Percentiles rank a stretch among this genome's conserved stretches.
phyloP scores from a whole-genome alignment of 2,797 vertebrate genomes.

The Hypotaenidia philippensis region DNA sequence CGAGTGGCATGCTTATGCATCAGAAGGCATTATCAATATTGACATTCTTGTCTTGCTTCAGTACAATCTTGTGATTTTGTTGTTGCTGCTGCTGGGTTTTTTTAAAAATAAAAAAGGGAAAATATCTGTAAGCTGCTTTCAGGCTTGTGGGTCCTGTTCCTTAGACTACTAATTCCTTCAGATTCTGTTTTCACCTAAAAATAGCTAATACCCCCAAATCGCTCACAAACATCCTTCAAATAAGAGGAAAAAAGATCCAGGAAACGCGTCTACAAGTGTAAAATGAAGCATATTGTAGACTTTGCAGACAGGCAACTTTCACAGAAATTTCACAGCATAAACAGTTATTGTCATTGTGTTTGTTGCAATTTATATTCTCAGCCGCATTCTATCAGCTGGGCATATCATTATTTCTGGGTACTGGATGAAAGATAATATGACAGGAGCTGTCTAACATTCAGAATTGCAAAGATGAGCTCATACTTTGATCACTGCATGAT shows the following conservation, averaged over 20 bases:
- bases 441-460: not conserved
- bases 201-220: not conserved
- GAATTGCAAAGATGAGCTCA: not conserved
- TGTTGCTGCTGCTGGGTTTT: not conserved
- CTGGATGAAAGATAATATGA: not conserved
- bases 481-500: conserved; percentile 18
- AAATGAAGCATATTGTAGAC: not conserved
- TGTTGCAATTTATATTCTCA: not conserved
- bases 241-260: not conserved
- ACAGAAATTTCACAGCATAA: not conserved
- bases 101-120: not conserved
- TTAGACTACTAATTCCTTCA: not conserved
- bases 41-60: not conserved
- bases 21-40: not conserved
- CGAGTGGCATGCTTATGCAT: not conserved
- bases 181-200: not conserved
- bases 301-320: not conserved
- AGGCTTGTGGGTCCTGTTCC: not conserved
- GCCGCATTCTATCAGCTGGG: not conserved
- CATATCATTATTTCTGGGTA: not conserved
- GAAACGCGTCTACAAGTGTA: not conserved
- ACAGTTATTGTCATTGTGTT: not conserved
- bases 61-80: not conserved
- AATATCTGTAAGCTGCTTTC: not conserved
- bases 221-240: not conserved